Percentiles rank a stretch among this genome's conserved stretches.
Conservation (phyloP, 1,140 invertebrate genomes). For the Cotesia typhae region DNA sequence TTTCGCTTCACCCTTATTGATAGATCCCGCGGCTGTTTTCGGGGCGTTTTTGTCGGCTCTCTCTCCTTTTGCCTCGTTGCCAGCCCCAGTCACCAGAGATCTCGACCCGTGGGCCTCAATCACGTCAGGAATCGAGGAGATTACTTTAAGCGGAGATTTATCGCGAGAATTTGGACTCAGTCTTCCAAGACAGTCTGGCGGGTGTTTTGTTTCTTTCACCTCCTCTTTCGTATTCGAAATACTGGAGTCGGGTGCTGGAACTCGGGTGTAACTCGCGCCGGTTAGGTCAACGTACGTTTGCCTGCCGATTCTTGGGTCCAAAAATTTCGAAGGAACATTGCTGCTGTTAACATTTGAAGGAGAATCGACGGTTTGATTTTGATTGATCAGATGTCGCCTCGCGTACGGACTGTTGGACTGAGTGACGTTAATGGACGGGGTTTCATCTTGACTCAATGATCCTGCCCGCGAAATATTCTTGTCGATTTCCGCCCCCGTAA, state of each 20-base stretch:
- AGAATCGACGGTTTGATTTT: neutral
- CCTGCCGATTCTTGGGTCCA: constrained; percentile 27
- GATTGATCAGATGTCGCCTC: constrained; percentile 5
- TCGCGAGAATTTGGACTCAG: constrained; percentile 42
- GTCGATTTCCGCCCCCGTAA: constrained; percentile 49
- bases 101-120: constrained; percentile 50
- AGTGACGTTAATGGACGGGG: constrained; percentile 20
- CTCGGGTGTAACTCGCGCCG: constrained; percentile 36
- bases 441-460: constrained; percentile 14
- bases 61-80: too few relatives aligned
- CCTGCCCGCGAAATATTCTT: constrained; percentile 8
- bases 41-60: too few relatives aligned
- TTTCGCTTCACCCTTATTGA: constrained; percentile 7
- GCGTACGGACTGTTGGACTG: constrained; percentile 24
- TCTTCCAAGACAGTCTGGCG: constrained; percentile 43
- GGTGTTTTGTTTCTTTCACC: constrained; percentile 12
- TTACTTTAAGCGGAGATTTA: constrained; percentile 42
- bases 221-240: constrained; percentile 7
- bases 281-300: constrained; percentile 40
- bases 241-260: neutral
- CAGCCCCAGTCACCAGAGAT: neutral
- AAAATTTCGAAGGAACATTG: constrained; percentile 18
- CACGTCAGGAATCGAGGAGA: constrained; percentile 52
- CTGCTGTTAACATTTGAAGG: neutral
- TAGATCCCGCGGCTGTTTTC: neutral